Evolutionary conservation across 2,113 vertebrate species (phyloP).

Genomic region (Gadus macrocephalus): DNA sequence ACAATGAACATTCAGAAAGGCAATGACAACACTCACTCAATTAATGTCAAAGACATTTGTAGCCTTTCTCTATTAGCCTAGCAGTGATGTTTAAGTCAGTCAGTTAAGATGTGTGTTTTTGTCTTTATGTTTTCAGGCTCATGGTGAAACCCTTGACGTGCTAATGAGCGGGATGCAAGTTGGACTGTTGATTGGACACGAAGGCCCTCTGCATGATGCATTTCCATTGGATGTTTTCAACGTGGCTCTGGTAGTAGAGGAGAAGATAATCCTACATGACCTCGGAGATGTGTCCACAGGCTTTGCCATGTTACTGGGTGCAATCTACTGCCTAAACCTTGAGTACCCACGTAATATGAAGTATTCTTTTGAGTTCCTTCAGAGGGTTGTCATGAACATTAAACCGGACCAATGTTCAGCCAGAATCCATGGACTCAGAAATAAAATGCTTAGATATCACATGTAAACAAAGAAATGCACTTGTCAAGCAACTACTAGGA

Average conservation of each 20-base stretch:
- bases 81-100: neutral
- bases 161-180: conserved; percentile 10
- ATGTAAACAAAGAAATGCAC: no score
- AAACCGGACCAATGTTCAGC: no score
- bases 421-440: no score
- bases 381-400: no score
- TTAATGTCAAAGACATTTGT: no score
- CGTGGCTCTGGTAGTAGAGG: conserved; percentile 19
- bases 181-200: conserved; percentile 17
- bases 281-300: conserved; percentile 14
- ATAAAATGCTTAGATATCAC: no score
- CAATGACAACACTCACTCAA: no score
- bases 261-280: conserved; percentile 19
- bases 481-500: no score
- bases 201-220: conserved; percentile 28
- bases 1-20: no score
- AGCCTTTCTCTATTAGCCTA: neutral
- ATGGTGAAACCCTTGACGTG: conserved; percentile 26
- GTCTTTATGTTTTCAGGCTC: conserved; percentile 14
- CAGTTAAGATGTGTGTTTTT: no score
- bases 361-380: neutral
- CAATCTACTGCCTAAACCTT: conserved; percentile 29
- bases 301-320: conserved; percentile 25
- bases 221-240: conserved; percentile 20
- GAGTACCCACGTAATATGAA: conserved; percentile 8